Evolutionary conservation across 2,888 invertebrate genomes (phyloP).

Genomic region (Ferdinandea cuprea): DNA sequence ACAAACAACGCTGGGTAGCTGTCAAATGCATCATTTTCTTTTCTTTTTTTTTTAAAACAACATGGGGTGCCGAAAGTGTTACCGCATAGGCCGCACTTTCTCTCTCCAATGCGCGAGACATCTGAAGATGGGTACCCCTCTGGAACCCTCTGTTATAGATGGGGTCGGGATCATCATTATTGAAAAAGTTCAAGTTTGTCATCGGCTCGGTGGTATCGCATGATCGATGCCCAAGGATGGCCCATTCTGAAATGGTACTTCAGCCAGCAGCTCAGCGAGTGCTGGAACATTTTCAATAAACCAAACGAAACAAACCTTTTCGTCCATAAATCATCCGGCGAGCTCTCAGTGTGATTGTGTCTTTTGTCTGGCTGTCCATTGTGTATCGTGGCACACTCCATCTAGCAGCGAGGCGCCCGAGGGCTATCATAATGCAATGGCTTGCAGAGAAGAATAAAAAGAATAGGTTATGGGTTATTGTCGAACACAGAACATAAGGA

Average conservation of each 20-base stretch:
- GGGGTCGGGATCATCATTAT: constrained; percentile 28
- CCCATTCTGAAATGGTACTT: constrained; percentile 32
- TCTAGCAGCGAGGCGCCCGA: constrained; percentile 48
- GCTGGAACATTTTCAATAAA: constrained; percentile 43
- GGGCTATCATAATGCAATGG: constrained; percentile 16
- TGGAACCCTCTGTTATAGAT: background rate
- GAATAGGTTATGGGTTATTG: constrained; percentile 68
- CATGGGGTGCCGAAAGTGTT: constrained; percentile 63
- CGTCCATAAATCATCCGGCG: constrained; percentile 60
- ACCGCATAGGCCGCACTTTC: constrained; percentile 57
- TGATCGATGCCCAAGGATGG: constrained; percentile 62
- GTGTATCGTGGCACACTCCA: constrained; percentile 64
- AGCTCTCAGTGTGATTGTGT: constrained; percentile 45
- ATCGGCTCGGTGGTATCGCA: constrained; percentile 40
- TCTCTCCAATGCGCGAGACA: constrained; percentile 35
- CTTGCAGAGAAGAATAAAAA: constrained; percentile 22
- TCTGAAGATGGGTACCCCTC: background rate
- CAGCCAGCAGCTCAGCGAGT: background rate
- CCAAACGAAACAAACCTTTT: constrained; percentile 49
- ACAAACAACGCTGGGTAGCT: constrained; percentile 21
- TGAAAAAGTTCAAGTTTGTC: constrained; percentile 40
- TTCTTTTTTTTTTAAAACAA: background rate
- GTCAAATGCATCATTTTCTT: background rate
- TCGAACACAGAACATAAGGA: constrained; percentile 45
- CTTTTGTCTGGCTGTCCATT: constrained; percentile 56